Percentiles rank a stretch among this genome's conserved stretches.
Evolutionary conservation across 2,797 vertebrate genomes (phyloP).

Genomic region (Parauchenoglanis punctatus): DNA sequence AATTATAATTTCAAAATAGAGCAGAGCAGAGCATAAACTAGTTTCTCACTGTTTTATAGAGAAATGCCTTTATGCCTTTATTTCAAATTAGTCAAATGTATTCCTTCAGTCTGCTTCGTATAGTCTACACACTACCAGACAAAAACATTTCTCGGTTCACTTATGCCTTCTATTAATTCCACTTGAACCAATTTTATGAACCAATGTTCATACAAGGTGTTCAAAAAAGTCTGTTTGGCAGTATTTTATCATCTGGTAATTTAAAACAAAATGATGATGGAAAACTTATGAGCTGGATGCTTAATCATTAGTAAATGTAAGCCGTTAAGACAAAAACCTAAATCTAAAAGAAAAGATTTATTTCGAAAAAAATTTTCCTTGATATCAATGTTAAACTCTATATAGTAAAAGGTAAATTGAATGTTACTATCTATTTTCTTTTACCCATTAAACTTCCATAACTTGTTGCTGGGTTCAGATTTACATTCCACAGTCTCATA

Average conservation of each 20-base stretch:
- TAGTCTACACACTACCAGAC: not conserved
- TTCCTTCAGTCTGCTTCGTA: not conserved
- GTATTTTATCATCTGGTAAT: too few species aligned
- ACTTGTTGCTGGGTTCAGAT: not conserved
- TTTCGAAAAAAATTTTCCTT: not conserved
- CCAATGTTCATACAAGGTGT: not conserved
- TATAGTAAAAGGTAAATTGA: not conserved
- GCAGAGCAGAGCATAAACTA: not conserved
- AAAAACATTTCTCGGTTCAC: not conserved
- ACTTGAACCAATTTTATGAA: not conserved
- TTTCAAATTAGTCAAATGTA: not conserved
- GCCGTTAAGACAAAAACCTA: not conserved
- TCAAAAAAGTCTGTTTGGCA: not conserved
- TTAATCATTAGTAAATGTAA: too few species aligned
- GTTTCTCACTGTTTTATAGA: not conserved
- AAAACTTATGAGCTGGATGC: too few species aligned
- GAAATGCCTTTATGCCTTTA: not conserved
- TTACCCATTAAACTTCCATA: not conserved
- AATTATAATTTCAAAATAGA: not conserved
- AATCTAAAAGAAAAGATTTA: not conserved
- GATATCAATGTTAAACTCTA: not conserved
- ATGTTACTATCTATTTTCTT: not conserved
- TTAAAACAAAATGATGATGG: too few species aligned
- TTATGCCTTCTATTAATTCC: not conserved
- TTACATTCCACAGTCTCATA: not conserved